Conservation (phyloP, 2,888 invertebrate species). For the Gibbula magus region DNA sequence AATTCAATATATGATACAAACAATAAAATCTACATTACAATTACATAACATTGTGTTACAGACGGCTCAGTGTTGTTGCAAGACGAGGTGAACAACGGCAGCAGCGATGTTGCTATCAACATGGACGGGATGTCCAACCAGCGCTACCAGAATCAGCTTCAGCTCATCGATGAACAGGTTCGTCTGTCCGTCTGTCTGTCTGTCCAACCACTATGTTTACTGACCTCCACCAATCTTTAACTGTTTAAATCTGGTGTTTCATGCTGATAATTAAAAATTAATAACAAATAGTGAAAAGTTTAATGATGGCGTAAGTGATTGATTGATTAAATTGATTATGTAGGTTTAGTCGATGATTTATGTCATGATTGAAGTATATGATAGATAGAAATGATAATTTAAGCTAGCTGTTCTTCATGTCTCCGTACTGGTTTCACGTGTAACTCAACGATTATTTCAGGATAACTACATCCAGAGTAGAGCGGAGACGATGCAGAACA, state of each 20-base stretch:
- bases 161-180: slow-evolving; percentile 88
- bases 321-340: no score
- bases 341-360: no score
- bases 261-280: no score
- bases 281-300: no score
- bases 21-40: neutral
- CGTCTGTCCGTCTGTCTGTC: neutral
- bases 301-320: no score
- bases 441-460: slow-evolving; percentile 55
- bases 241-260: no score
- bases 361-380: no score
- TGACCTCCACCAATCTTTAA: no score
- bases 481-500: slow-evolving; percentile 98
- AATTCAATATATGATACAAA: neutral
- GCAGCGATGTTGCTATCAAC: slow-evolving; percentile 89
- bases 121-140: slow-evolving; percentile 81
- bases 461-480: slow-evolving; percentile 93
- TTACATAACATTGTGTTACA: slow-evolving; percentile 48
- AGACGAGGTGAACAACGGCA: slow-evolving; percentile 76
- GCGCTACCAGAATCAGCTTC: slow-evolving; percentile 78
- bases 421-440: no score
- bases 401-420: no score
- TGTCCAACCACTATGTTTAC: no score
- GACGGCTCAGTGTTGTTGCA: slow-evolving; percentile 78
- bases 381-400: no score